Evolutionary conservation across 2,113 vertebrate species (phyloP).

Genomic region (Lepisosteus osseus): DNA sequence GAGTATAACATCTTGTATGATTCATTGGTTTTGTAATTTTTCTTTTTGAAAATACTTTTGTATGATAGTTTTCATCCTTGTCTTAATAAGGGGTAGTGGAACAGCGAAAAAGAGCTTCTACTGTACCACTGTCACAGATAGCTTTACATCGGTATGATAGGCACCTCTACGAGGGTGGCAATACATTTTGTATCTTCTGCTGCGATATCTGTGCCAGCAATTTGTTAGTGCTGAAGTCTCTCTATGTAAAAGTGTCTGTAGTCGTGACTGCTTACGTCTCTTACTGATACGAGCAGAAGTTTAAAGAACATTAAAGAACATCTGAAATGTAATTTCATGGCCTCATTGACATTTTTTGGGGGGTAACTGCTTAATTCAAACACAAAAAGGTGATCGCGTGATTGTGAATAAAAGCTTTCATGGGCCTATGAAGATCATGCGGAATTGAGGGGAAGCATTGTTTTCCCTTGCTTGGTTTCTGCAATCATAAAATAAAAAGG

Average conservation of each 20-base stretch:
- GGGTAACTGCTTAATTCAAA: too few relatives aligned
- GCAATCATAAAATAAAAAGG: too few relatives aligned
- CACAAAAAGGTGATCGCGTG: too few relatives aligned
- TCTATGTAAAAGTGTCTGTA: slow-evolving; percentile 37
- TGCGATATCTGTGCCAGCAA: slow-evolving; percentile 43
- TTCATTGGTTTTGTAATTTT: too few relatives aligned
- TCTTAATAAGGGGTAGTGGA: neutral
- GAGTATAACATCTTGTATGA: too few relatives aligned
- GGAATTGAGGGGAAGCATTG: too few relatives aligned
- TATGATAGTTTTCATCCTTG: too few relatives aligned
- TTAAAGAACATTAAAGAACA: slow-evolving; percentile 45
- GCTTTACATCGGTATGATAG: slow-evolving; percentile 4
- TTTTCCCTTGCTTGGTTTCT: too few relatives aligned
- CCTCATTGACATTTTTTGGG: slow-evolving; percentile 7
- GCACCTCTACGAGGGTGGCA: neutral
- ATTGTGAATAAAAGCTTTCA: too few relatives aligned
- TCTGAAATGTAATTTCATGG: slow-evolving; percentile 25
- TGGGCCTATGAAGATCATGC: too few relatives aligned
- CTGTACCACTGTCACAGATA: neutral
- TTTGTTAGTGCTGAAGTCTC: slow-evolving; percentile 35
- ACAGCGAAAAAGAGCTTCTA: slow-evolving; percentile 10
- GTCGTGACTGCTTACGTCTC: slow-evolving; percentile 43
- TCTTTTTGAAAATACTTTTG: too few relatives aligned
- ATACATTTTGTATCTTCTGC: neutral
- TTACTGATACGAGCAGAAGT: slow-evolving; percentile 34